phyloP scores from a whole-genome alignment of 2,888 invertebrate genomes.

The Cotesia congregata region DNA sequence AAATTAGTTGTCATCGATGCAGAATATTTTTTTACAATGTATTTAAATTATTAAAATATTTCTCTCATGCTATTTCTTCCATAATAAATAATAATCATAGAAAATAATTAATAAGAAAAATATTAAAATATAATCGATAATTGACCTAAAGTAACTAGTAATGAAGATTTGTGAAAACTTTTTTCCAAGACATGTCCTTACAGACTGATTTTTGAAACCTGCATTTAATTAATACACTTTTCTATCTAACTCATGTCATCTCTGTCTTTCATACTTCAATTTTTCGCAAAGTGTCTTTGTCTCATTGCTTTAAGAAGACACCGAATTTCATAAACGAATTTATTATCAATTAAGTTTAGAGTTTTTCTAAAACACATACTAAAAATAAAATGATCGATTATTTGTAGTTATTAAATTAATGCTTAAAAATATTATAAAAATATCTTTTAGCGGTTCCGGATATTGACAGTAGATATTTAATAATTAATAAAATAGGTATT shows the following conservation, averaged over 20 bases:
- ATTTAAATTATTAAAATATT: constrained; percentile 23
- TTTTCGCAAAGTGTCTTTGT: constrained; percentile 20
- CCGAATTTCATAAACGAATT: constrained; percentile 36
- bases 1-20: constrained; percentile 23
- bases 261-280: constrained; percentile 1
- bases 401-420: background rate
- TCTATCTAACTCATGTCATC: constrained; percentile 19
- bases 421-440: background rate
- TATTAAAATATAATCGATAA: background rate
- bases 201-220: constrained; percentile 38
- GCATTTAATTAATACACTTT: background rate
- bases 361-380: constrained; percentile 16
- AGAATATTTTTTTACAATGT: constrained; percentile 41
- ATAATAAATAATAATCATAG: constrained; percentile 12
- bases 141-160: background rate
- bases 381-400: background rate
- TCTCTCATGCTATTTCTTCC: constrained; percentile 4
- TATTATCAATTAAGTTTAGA: constrained; percentile 36
- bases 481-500: background rate
- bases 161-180: background rate
- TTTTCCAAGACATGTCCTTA: constrained; percentile 21
- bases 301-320: constrained; percentile 15
- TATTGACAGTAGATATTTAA: background rate
- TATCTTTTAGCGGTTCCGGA: background rate
- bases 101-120: constrained; percentile 3